Base-by-base conservation (phyloP, 1,140 invertebrate species). In the Zaprionus taronus region DNA sequence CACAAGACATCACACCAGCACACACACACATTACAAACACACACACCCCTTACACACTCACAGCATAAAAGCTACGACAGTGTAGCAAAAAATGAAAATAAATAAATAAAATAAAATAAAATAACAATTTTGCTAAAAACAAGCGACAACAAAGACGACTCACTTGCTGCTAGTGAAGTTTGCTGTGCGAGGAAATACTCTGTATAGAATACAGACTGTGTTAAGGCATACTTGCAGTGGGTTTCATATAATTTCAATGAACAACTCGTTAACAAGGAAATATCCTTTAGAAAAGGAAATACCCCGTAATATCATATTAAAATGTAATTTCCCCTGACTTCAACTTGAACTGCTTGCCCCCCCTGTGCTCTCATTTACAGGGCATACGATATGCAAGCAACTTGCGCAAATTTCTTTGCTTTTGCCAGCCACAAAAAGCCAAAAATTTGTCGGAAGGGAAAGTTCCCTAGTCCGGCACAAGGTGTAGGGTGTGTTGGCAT, bases 361-460 rank as follows among this genome's bases (percentile, higher is more conserved):
- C 9, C 11, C 5, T 28, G 53, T 17, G 9, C 15, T 6, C 36
- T 6, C 14, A 7, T 41, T 20, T 49, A 49, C 17, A 47, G 65
- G 65, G 65, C 58, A 67, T 58, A 77, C 41, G 63, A 38, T 70
- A 53, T 47, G 65, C 80, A 83, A 86, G 41, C 67, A 83, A 80
- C 55, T 83, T 87, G 83, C 80, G 83, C 87, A 87, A 47, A 89
- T 89, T 87, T 87, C 70, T 89, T 79, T 75, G 36, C 72, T 57
- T 80, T 44, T 80, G 76, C 64, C 44, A 65, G 69, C 82, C 55
- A 73, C 74, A 70, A 81, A 81, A 80, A 83, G 79, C 38, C 44
- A 77, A 67, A 67, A 77, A 83, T 77, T 77, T 49, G 58, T 51
- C 20, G 47, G 5, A 20, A 20, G 47, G 41, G 41, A 47, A 17